phyloP scores from a whole-genome alignment of 2,797 vertebrate genomes.

The Spea hammondii region DNA sequence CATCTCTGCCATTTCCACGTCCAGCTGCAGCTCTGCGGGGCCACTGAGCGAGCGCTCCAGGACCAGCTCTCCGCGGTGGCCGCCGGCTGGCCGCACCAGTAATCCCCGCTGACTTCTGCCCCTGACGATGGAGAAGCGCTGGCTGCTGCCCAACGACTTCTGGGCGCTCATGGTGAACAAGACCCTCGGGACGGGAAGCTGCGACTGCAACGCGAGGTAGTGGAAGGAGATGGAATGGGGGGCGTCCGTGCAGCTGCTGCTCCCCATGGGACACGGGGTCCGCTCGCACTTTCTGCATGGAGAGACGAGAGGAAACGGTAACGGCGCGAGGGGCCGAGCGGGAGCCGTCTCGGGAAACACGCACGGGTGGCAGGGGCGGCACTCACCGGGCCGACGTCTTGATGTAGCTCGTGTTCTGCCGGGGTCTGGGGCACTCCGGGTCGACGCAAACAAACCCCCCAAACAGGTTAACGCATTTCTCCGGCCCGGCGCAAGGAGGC shows the following conservation, averaged over 20 bases:
- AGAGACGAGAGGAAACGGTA: slow-evolving; percentile 1
- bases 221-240: slow-evolving; percentile 85
- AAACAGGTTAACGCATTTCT: slow-evolving; percentile 81
- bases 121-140: slow-evolving; percentile 76
- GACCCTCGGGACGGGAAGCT: slow-evolving; percentile 74
- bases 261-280: slow-evolving; percentile 80
- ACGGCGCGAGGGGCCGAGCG: too few species aligned
- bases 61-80: slow-evolving; percentile 79
- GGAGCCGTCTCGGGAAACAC: too few species aligned
- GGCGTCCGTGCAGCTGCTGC: slow-evolving; percentile 74
- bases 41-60: slow-evolving; percentile 74
- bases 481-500: slow-evolving; percentile 78
- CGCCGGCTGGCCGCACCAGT: slow-evolving; percentile 73
- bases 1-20: slow-evolving; percentile 86
- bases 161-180: slow-evolving; percentile 83
- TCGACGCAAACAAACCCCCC: slow-evolving; percentile 78
- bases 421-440: slow-evolving; percentile 75
- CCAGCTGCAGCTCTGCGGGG: slow-evolving; percentile 74
- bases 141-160: slow-evolving; percentile 73
- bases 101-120: slow-evolving; percentile 71
- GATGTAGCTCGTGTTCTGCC: slow-evolving; percentile 74
- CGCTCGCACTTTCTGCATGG: slow-evolving; percentile 80
- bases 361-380: background rate
- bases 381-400: slow-evolving; percentile 84
- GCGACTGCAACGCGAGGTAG: slow-evolving; percentile 81